Evolutionary conservation across 2,113 vertebrate genomes (phyloP), one percentile per base, ranked within the genome.

Genomic region (Eolophus roseicapilla): DNA sequence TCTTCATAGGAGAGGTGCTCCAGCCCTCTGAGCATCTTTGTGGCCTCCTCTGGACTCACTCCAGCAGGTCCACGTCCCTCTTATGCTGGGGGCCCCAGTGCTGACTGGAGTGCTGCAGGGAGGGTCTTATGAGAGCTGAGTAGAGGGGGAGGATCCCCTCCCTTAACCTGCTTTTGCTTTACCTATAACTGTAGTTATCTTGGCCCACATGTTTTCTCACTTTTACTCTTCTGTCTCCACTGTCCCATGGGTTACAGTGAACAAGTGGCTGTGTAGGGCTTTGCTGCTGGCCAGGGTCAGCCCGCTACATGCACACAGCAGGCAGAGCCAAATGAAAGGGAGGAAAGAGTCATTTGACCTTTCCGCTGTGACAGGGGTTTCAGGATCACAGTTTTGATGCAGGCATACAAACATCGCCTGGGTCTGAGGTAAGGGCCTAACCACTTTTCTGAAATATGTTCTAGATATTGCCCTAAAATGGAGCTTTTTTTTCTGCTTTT

Each of bases 231-330:
- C 39, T 7, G 13, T 60, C 25, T 62, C 11, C 33, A 7, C 15
- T 0, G 2, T 55, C 17, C 17, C 9, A 3, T 0, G 4, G 25
- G 4, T 39, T n/a, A 21, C 39, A 73, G 39, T 21, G 8, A 53
- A 33, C 0, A 1, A 64, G 63, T 1, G 2, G 63, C 35, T 57
- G 18, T 1, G 3, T 0, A 11, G 25, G 25, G 11, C 12, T 39
- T 27, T 1, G 6, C 59, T 52, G 20, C 44, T 0, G 17, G 43
- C 9, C 2, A 9, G 25, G 15, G 31, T 29, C 55, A 71, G 52
- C n/a, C 62, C 0, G 1, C 50, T 33, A 9, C 25, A 8, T 6
- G 43, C 63, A 27, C 18, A 29, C 6, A 10, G 43, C 47, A 52
- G 29, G 71, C 43, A 80, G 49, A 62, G 41, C 57, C 3, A 4